Base-by-base conservation (phyloP, 1,140 invertebrate species). In the Dinoponera quadriceps region DNA sequence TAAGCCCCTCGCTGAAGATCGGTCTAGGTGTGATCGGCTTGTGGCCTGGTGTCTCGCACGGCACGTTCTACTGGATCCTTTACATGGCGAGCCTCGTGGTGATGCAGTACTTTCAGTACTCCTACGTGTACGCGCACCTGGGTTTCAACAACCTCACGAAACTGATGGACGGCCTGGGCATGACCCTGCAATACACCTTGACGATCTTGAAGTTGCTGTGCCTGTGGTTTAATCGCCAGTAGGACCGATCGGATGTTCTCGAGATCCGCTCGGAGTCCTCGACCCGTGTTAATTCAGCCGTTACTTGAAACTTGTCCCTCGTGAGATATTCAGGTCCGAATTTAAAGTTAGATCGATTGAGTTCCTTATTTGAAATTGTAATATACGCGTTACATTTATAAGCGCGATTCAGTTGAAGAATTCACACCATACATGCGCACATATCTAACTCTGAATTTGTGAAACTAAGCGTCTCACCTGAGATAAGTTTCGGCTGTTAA, bases 151-250 rank as follows among this genome's bases (percentile, higher is more conserved):
- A 66, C 0, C 18, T 86, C 2, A 18, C 63, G 1, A 81, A 86
- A 3, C 22, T 86, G 14, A 60, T 86, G 55, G 84, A 86, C 4
- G 68, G 60, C 1, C 48, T 86, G 20, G 72, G 85, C 14, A 44
- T 86, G 4, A 57, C 66, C 16, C 9, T 82, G 22, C 80, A 65
- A 13, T 85, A 82, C 22, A 85, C 29, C 13, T 49, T 85, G 20
- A 63, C 73, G 13, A 29, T 82, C 13, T 2, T 75, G 7, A 86
- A 86, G n/a, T 22, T 86, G 20, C 33, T 82, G 44, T 85, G 72
- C 3, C 44, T 86, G 7, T 85, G 85, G 69, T 65, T 66, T 22
- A 81, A 85, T n/a, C 66, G 60, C 16, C 68, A 63, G 83, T 86
- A 74, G 83, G 74, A 13, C 2, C 9, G 1, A 48, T 2, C 25